Evolutionary conservation across 2,113 vertebrate genomes (phyloP), one percentile per base, ranked within the genome.

Genomic region (Phylloscopus whistleri): DNA sequence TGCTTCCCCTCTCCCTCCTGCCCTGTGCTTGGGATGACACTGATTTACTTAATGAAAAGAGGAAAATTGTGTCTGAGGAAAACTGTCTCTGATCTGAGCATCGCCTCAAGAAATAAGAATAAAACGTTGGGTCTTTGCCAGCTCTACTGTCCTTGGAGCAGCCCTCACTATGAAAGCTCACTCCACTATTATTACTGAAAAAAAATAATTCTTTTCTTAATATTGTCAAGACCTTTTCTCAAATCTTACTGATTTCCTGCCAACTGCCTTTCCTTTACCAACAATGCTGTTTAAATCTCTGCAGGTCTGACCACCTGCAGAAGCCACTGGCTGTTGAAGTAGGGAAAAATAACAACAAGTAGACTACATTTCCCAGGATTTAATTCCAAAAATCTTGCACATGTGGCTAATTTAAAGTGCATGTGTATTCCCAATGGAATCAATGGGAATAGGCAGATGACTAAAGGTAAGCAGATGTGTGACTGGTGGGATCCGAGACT

Each of bases 401-500:
- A 13, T 95, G 78, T 86, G 70, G 55, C 69, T 77, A 74, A 95
- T 94, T 90, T 69, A 77, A 80, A 87, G 43, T 93, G 86, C 0
- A 33, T 77, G 55, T 83, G 78, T 59, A 79, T 62, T 73, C 87
- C 59, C 82, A 1, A 33, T 17, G 87, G 92, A 86, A 41, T 75
- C 55, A 41, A 16, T 20, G 79, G 95, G 75, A 67, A 79, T 37
- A 44, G 0, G 0, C 63, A 88, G 75, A 86, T 44, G 84, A 93
- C 89, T 95, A 93, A 95, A 97, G 91, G 91, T 95, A 95, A 96
- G 89, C 93, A 97, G 93, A 91, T 96, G 94, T 97, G 84, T 13
- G 62, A 87, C 51, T 26, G 0, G 16, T 26, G 80, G 59, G 35
- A 83, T 80, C 43, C 3, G 10, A 30, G 53, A n/a, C 81, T 93